Evolutionary conservation across 2,113 vertebrate genomes (phyloP).

Genomic region (Dermatemys mawii): DNA sequence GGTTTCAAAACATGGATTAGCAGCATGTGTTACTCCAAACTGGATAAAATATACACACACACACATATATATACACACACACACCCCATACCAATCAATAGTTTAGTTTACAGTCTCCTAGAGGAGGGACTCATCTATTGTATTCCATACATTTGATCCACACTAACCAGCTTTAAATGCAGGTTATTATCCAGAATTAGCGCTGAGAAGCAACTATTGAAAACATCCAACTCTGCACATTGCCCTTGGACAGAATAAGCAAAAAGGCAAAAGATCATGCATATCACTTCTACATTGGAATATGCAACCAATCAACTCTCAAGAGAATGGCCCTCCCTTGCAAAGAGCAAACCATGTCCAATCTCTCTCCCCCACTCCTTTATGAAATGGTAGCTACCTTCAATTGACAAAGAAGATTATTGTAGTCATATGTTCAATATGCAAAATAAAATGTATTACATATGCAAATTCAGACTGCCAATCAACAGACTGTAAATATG

Average conservation of each 20-base stretch:
- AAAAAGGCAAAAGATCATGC: not conserved
- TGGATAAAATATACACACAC: no score
- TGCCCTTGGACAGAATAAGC: not conserved
- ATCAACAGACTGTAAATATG: not conserved
- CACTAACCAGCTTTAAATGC: not conserved
- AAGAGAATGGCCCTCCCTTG: not conserved
- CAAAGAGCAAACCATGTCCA: not conserved
- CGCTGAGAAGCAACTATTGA: not conserved
- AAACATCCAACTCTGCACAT: not conserved
- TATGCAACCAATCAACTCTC: not conserved
- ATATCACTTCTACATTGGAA: not conserved
- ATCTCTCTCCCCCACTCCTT: not conserved
- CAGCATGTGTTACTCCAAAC: not conserved
- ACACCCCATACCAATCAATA: not conserved
- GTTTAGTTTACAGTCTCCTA: not conserved
- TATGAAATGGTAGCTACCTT: not conserved
- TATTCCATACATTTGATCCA: not conserved
- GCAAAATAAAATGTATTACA: not conserved
- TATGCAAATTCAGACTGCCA: not conserved
- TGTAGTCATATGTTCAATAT: rapidly evolving
- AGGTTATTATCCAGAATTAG: not conserved
- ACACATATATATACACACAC: no score
- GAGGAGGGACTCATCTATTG: not conserved
- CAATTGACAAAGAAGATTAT: not conserved
- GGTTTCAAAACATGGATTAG: not conserved